Percentiles rank a stretch among this genome's conserved stretches.
These are phyloP conservation scores for Pseudococcus jackbeardsleyi DNA, from an alignment of 2,888 invertebrate genomes.

Conservation along the genomic window DNA sequence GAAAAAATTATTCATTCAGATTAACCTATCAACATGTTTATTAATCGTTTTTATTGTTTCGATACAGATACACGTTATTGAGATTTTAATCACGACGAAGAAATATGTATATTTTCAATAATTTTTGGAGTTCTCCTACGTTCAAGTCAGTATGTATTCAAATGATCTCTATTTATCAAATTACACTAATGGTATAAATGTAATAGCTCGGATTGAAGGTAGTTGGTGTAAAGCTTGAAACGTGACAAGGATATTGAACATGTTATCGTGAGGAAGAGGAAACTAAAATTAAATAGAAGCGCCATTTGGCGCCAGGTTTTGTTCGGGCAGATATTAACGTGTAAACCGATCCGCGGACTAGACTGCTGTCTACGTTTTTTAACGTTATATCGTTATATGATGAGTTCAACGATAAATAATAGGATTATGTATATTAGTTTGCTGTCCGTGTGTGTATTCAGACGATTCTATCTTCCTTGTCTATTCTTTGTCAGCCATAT, in stretches of 20 bases:
- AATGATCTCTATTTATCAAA: constrained; percentile 23
- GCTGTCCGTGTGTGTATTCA: constrained; percentile 20
- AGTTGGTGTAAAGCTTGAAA: constrained; percentile 50
- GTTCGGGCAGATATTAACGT: constrained; percentile 54
- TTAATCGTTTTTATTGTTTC: neutral
- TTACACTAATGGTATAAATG: constrained; percentile 20
- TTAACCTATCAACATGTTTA: too few species aligned
- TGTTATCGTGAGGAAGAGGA: constrained; percentile 49
- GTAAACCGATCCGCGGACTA: constrained; percentile 55
- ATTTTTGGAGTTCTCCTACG: neutral
- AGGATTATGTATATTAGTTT: constrained; percentile 54
- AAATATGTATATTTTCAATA: neutral
- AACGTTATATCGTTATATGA: constrained; percentile 34
- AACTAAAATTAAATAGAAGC: constrained; percentile 46
- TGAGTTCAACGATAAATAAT: constrained; percentile 56
- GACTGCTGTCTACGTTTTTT: constrained; percentile 53
- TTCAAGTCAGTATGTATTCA: neutral
- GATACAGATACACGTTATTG: neutral
- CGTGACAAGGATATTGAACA: constrained; percentile 49
- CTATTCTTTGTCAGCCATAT: constrained; percentile 44
- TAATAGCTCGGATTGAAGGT: constrained; percentile 5
- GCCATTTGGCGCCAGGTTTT: constrained; percentile 52
- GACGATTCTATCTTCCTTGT: constrained; percentile 41
- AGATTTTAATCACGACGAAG: neutral
- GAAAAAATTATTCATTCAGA: too few species aligned